Percentiles rank a stretch among this genome's conserved stretches.
phyloP scores from a whole-genome alignment of 1,140 invertebrate genomes.

The Caenorhabditis briggsae region DNA sequence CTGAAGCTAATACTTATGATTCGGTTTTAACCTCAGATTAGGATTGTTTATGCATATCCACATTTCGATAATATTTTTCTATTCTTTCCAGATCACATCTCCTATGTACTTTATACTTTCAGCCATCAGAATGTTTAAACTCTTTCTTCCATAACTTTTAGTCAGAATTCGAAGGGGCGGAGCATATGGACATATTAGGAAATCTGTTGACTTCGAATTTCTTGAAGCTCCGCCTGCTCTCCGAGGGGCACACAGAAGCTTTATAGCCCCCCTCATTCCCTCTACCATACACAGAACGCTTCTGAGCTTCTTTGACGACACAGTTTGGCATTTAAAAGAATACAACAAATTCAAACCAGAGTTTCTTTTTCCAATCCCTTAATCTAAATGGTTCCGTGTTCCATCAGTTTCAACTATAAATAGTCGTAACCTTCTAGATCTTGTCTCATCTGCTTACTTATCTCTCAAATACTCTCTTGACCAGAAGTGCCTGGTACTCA shows the following conservation, averaged over 20 bases:
- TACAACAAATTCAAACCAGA: too few species aligned
- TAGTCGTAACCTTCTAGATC: background rate
- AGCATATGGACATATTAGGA: background rate
- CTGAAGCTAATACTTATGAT: too few species aligned
- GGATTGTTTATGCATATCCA: too few species aligned
- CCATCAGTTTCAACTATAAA: too few species aligned
- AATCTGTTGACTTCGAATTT: conserved; percentile 3
- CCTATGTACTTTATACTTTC: background rate
- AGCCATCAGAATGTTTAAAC: background rate
- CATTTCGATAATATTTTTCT: too few species aligned
- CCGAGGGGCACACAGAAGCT: background rate
- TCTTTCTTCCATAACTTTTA: background rate
- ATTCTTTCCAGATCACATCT: too few species aligned
- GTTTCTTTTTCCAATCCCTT: background rate
- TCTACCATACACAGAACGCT: too few species aligned
- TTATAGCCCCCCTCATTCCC: background rate
- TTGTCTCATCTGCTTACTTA: background rate
- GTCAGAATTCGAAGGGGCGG: conserved; percentile 23
- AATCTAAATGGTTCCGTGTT: background rate
- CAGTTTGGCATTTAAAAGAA: too few species aligned
- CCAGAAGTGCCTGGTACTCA: conserved; percentile 41
- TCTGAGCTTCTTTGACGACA: too few species aligned
- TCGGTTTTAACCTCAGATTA: too few species aligned
- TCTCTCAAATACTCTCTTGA: background rate
- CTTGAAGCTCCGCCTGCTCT: conserved; percentile 45